Evolutionary conservation across 92 coral and sea anemone species (phyloP).

Genomic region (Epizoanthus illoricatus): DNA sequence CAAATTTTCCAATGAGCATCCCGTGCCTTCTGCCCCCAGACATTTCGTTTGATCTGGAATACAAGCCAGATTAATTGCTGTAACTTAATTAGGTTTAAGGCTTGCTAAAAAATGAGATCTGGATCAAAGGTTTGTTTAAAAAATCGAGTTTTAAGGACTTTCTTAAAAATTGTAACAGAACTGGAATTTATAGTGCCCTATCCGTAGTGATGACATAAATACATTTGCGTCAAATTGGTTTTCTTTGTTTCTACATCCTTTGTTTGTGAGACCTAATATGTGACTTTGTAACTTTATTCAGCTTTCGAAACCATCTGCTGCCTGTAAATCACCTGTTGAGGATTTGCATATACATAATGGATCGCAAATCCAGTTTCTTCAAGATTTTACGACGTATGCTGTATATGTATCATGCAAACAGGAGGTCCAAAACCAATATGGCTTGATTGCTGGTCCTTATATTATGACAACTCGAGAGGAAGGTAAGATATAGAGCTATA

Average conservation of each 20-base stretch:
- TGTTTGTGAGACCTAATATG: neutral
- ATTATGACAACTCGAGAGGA: conserved; percentile 6
- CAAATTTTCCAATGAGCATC: no score
- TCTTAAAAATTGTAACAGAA: no score
- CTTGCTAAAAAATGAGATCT: no score
- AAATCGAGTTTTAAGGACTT: no score
- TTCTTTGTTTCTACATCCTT: neutral
- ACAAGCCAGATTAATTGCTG: no score
- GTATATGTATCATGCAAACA: conserved; percentile 2
- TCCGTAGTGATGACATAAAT: neutral
- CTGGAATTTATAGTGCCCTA: no score
- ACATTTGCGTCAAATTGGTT: neutral
- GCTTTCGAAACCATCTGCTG: neutral
- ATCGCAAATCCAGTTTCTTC: neutral
- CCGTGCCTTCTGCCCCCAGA: no score
- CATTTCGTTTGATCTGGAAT: no score
- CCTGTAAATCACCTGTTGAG: neutral
- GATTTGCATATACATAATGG: neutral
- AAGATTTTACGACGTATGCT: neutral
- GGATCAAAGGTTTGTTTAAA: no score
- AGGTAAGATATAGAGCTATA: neutral
- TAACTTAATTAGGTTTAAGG: no score
- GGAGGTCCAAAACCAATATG: neutral
- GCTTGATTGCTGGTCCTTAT: conserved; percentile 5
- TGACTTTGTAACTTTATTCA: neutral